Base-by-base conservation (phyloP, 1,140 invertebrate species). In the Pseudomyrmex sp. region DNA sequence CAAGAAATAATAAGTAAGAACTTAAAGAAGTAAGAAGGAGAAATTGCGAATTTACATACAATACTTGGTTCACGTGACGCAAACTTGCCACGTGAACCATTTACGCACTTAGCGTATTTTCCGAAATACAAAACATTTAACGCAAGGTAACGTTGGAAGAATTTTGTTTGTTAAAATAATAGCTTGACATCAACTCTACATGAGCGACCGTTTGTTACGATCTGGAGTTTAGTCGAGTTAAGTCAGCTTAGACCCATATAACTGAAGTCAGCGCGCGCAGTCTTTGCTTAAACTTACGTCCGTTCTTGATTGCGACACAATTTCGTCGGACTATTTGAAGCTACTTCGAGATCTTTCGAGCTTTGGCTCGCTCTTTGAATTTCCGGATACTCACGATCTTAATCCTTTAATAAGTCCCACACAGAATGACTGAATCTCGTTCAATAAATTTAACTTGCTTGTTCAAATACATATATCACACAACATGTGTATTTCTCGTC, bases 221-320 rank as follows among this genome's bases (percentile, higher is more conserved):
- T 13, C 2, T 48, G 50, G 56, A 80, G 44, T 52, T 70, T 70
- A 70, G 44, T 69, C 52, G 44, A 59, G 44, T 5, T 61, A 72
- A 80, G 66, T 70, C 76, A 18, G 46, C 66, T 80, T 80, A 80
- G 20, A 35, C 15, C 56, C 35, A 35, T 59, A n/a, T 70, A 70
- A 46, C 7, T 35, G 46, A 58, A 72, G 54, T 50, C 66, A 72
- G 52, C 13, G 10, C 10, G 35, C 35, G 35, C 13, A 48, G 46
- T 56, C 69, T 80, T 70, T 59, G 54, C 46, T 70, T 48, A 80
- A 80, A 80, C 54, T 80, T 80, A 70, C 44, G 44, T 59, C 44
- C 44, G 62, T 35, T 44, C 54, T 80, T 80, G 76, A 80, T 80
- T 80, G 23, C 76, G 66, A 72, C 54, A 80, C 76, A 59, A 80